These are phyloP conservation scores for Diacarnus erythraeanus DNA, from an alignment of 37 sponge, comb jelly and placozoan species.

Conservation along the genomic window DNA sequence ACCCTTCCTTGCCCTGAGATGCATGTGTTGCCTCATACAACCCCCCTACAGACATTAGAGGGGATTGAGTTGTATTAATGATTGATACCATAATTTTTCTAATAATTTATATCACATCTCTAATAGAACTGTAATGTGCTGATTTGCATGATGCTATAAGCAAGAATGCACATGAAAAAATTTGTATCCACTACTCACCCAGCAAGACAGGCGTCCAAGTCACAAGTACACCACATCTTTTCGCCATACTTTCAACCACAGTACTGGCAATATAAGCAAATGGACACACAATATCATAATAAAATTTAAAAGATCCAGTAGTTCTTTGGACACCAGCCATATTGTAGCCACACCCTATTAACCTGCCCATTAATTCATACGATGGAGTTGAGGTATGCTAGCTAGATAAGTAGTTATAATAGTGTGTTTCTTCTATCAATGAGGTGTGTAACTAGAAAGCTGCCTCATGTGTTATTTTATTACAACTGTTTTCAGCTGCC, in stretches of 20 bases:
- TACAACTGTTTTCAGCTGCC: background rate
- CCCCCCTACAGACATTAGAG: slow-evolving; percentile 68
- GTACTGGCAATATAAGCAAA: slow-evolving; percentile 90
- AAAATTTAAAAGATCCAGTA: slow-evolving; percentile 47
- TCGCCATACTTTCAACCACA: slow-evolving; percentile 50
- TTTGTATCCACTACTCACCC: slow-evolving; percentile 34
- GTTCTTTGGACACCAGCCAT: background rate
- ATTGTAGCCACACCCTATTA: background rate
- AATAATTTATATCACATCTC: too few species aligned
- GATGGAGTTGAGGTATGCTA: too few species aligned
- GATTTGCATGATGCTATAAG: too few species aligned
- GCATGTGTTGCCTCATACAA: slow-evolving; percentile 78
- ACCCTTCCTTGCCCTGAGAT: slow-evolving; percentile 83
- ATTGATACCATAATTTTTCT: too few species aligned
- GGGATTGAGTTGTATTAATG: too few species aligned
- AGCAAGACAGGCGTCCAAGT: slow-evolving; percentile 89
- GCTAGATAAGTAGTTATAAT: background rate
- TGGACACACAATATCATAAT: slow-evolving; percentile 95
- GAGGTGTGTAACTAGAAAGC: too few species aligned
- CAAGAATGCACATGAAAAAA: background rate
- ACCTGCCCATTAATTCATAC: too few species aligned
- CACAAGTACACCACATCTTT: slow-evolving; percentile 48
- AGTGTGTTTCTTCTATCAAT: too few species aligned
- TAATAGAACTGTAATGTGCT: too few species aligned
- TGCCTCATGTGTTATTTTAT: too few species aligned